Evolutionary conservation across 2,888 invertebrate genomes (phyloP).

Genomic region (Patella depressa): DNA sequence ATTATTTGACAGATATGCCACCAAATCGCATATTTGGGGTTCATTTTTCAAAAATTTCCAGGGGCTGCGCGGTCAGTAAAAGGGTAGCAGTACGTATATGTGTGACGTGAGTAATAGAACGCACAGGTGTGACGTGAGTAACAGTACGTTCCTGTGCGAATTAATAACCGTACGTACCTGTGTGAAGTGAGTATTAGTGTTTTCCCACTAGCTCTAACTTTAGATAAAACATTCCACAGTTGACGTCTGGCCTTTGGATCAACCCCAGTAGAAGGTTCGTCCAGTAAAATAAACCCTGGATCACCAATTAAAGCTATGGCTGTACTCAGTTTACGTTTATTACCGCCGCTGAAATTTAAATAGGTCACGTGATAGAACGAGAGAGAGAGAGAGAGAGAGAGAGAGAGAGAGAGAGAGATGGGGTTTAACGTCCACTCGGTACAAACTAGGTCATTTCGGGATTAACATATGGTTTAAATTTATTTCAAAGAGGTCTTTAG

Average conservation of each 20-base stretch:
- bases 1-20: too few species aligned
- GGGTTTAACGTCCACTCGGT: too few species aligned
- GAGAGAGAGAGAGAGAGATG: too few species aligned
- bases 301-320: constrained; percentile 67
- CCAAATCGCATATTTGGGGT: too few species aligned
- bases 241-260: constrained; percentile 86
- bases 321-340: constrained; percentile 66
- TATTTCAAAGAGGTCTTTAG: too few species aligned
- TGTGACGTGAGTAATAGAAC: constrained; percentile 84
- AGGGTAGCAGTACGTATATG: constrained; percentile 70
- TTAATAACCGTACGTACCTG: constrained; percentile 49
- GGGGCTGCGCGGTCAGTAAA: too few species aligned
- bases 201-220: constrained; percentile 78
- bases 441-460: too few species aligned
- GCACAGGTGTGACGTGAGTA: constrained; percentile 77
- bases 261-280: constrained; percentile 76
- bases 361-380: not conserved
- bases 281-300: constrained; percentile 65
- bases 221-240: constrained; percentile 77
- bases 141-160: constrained; percentile 74
- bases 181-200: constrained; percentile 85
- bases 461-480: too few species aligned
- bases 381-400: too few species aligned
- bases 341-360: constrained; percentile 58
- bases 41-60: too few species aligned